Conservation (phyloP, 2,113 vertebrate genomes). For the Crotalus viridis region DNA sequence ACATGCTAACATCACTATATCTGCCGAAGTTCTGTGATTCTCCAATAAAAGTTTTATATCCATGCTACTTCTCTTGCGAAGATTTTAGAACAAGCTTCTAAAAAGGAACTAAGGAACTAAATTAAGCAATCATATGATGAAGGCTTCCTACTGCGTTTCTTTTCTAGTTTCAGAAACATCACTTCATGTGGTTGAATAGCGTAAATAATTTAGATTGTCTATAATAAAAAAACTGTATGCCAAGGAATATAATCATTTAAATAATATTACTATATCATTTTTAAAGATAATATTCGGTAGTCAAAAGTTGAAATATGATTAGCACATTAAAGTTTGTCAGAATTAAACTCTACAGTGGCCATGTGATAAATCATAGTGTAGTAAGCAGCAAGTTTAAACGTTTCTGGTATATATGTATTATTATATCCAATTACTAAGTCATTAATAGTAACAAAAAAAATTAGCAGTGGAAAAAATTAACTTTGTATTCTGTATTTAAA, state of each 20-base stretch:
- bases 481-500: background rate
- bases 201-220: background rate
- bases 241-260: background rate
- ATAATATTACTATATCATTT: background rate
- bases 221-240: background rate
- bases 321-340: background rate
- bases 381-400: background rate
- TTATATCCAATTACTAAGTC: background rate
- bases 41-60: background rate
- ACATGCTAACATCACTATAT: background rate
- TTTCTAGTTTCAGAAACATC: background rate
- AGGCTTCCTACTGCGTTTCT: background rate
- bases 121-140: background rate
- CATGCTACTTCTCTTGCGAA: background rate
- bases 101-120: background rate
- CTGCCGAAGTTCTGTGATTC: background rate
- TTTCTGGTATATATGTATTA: background rate
- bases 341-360: background rate
- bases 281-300: background rate
- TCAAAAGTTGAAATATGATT: background rate
- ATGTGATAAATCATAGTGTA: background rate
- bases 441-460: background rate
- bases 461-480: background rate
- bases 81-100: background rate
- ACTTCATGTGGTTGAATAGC: background rate